Conservation (phyloP, 2,113 vertebrate species). For the Apaloderma vittatum region DNA sequence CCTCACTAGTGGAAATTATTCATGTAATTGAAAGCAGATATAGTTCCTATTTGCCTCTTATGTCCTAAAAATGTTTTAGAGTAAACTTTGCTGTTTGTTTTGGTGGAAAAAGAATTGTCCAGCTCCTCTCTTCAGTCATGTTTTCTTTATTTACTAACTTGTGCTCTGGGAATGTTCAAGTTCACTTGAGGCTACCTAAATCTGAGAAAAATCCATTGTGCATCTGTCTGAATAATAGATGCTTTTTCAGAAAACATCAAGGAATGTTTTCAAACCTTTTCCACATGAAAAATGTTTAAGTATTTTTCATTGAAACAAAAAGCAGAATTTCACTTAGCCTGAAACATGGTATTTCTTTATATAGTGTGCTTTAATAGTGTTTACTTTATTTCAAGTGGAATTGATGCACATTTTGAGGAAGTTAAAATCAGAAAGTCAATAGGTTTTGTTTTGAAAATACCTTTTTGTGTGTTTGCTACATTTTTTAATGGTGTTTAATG, state of each 20-base stretch:
- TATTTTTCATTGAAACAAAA: background rate
- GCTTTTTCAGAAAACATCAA: background rate
- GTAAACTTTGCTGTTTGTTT: background rate
- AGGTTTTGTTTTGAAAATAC: background rate
- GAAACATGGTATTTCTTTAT: background rate
- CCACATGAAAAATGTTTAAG: background rate
- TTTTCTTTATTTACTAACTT: background rate
- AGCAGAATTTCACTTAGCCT: background rate
- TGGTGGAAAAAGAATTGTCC: background rate
- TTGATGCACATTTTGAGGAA: background rate
- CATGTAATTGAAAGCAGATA: background rate
- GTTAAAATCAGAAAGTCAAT: background rate
- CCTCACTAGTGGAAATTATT: background rate
- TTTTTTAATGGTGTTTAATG: background rate
- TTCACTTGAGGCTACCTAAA: background rate
- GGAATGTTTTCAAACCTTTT: background rate
- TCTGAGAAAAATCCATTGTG: background rate
- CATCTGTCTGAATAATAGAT: background rate
- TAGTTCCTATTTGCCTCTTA: background rate
- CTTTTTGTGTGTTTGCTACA: rapidly evolving
- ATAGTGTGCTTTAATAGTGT: background rate
- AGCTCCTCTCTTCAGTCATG: background rate
- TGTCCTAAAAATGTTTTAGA: background rate
- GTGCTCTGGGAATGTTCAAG: background rate
- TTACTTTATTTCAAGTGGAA: background rate